phyloP scores from a whole-genome alignment of 2,113 vertebrate species.

The Hydrochoerus hydrochaeris region DNA sequence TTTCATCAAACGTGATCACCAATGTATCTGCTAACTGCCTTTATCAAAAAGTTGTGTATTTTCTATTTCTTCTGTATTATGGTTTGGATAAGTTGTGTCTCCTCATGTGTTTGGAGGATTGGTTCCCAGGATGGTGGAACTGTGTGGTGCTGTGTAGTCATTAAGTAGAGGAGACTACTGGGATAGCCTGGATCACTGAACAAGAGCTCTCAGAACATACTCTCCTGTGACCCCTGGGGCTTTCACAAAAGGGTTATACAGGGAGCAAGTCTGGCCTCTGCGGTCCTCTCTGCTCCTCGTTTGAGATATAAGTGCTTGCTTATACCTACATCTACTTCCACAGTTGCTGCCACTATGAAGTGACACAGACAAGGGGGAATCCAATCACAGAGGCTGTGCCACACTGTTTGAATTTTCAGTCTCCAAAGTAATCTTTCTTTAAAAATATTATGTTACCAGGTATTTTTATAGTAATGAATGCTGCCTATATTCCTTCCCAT shows the following conservation, averaged over 20 bases:
- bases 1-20: not conserved
- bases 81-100: not conserved
- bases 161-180: not conserved
- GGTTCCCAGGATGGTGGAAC: no score
- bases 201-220: not conserved
- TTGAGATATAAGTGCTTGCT: not conserved
- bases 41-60: not conserved
- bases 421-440: not conserved
- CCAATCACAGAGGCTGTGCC: rapidly evolving
- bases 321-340: not conserved
- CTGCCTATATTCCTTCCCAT: not conserved
- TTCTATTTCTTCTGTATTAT: not conserved
- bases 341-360: not conserved
- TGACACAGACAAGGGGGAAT: not conserved
- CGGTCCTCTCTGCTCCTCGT: no score
- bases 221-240: not conserved
- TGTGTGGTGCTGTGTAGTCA: not conserved
- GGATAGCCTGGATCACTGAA: not conserved
- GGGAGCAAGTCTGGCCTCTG: not conserved
- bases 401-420: not conserved
- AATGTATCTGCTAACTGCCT: not conserved
- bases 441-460: not conserved
- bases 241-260: not conserved
- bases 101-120: not conserved
- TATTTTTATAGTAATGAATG: not conserved